Evolutionary conservation across 2,888 invertebrate species (phyloP).

Genomic region (Lepidocyrtoides sp.): DNA sequence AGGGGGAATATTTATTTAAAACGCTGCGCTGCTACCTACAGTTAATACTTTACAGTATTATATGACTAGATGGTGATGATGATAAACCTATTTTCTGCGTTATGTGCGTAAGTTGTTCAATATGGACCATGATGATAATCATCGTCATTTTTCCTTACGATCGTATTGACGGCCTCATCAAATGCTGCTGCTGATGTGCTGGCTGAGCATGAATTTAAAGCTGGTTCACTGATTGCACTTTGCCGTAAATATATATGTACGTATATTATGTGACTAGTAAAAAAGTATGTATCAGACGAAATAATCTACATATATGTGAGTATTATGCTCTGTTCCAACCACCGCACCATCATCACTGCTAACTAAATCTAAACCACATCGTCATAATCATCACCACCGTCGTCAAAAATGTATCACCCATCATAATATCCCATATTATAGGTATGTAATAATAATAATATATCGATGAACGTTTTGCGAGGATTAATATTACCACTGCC

Average conservation of each 20-base stretch:
- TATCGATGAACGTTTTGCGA: slow-evolving; percentile 45
- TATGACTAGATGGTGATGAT: neutral
- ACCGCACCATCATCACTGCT: too few species aligned
- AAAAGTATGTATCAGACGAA: too few species aligned
- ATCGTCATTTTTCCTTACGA: neutral
- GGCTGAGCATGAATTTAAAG: neutral
- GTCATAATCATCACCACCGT: neutral
- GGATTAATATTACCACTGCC: neutral
- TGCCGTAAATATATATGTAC: too few species aligned
- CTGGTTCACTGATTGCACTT: neutral
- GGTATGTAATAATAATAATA: neutral
- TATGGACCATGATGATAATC: slow-evolving; percentile 40
- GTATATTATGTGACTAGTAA: too few species aligned
- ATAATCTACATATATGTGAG: too few species aligned
- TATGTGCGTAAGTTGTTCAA: slow-evolving; percentile 67
- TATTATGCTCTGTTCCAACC: slow-evolving; percentile 11
- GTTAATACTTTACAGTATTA: neutral
- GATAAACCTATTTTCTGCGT: slow-evolving; percentile 53
- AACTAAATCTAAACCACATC: neutral
- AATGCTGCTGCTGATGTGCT: slow-evolving; percentile 23
- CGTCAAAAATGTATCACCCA: slow-evolving; percentile 17
- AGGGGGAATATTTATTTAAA: too few species aligned
- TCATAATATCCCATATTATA: too few species aligned
- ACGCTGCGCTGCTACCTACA: too few species aligned
- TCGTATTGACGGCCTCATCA: slow-evolving; percentile 15